phyloP scores from a whole-genome alignment of 2,888 invertebrate genomes.

The Falcaria lacertinaria region DNA sequence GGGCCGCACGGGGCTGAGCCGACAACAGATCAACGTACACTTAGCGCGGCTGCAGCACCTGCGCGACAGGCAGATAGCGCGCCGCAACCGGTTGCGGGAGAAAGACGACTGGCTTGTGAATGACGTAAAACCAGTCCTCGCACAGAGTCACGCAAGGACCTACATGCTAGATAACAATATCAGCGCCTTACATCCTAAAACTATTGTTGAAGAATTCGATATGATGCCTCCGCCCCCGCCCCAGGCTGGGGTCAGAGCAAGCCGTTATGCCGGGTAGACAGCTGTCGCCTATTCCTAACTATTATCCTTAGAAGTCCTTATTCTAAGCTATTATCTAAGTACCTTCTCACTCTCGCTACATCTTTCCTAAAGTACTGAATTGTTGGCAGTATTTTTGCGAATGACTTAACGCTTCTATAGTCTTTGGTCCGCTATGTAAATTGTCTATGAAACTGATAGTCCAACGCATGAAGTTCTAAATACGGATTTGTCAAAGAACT shows the following conservation, averaged over 20 bases:
- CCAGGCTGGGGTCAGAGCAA: background rate
- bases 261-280: background rate
- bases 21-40: constrained; percentile 60
- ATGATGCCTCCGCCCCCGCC: constrained; percentile 52
- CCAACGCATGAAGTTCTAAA: background rate
- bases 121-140: constrained; percentile 52
- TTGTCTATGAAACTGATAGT: background rate
- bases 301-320: too few species aligned
- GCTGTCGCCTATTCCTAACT: constrained; percentile 1
- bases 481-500: background rate
- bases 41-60: constrained; percentile 60
- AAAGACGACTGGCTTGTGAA: constrained; percentile 60
- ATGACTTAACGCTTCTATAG: background rate
- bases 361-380: background rate
- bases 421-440: background rate
- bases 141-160: constrained; percentile 72
- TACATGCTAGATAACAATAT: constrained; percentile 76
- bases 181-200: constrained; percentile 79
- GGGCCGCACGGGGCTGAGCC: constrained; percentile 60
- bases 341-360: constrained; percentile 2
- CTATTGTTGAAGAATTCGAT: constrained; percentile 78
- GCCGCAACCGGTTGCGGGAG: constrained; percentile 45
- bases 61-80: constrained; percentile 63
- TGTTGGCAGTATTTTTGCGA: background rate
- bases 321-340: too few species aligned